phyloP scores from a whole-genome alignment of 2,113 vertebrate species.

The Pygoscelis adeliae region DNA sequence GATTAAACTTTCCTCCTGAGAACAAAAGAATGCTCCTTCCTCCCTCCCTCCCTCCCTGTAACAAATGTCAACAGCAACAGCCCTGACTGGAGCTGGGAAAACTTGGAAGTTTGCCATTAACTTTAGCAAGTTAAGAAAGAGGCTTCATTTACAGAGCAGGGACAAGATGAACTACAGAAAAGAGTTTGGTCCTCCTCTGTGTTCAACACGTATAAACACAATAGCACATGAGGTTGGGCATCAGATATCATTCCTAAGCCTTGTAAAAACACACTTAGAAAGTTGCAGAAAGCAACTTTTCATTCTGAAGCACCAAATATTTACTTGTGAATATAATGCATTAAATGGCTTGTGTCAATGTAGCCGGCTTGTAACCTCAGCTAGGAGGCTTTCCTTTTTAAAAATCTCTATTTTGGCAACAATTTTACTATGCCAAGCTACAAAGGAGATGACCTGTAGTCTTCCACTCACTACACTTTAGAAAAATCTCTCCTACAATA shows the following conservation, averaged over 20 bases:
- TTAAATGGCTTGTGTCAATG: neutral
- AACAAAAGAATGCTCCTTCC: neutral
- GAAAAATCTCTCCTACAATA: neutral
- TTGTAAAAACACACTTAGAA: neutral
- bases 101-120: neutral
- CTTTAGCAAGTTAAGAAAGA: neutral
- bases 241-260: neutral
- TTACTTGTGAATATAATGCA: neutral
- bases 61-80: neutral
- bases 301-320: neutral
- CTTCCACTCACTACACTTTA: neutral
- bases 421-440: neutral
- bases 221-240: neutral
- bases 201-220: neutral
- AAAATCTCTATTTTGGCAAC: neutral
- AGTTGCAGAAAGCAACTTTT: neutral
- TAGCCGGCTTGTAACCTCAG: neutral
- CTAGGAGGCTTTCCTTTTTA: neutral
- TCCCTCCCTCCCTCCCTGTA: neutral
- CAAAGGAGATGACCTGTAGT: neutral
- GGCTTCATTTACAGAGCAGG: neutral
- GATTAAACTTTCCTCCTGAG: neutral
- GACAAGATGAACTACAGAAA: neutral
- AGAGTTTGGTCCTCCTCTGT: neutral
- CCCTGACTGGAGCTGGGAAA: neutral